Evolutionary conservation across 2,888 invertebrate species (phyloP), one percentile per base, ranked within the genome.

Genomic region (Lysandra bellargus): DNA sequence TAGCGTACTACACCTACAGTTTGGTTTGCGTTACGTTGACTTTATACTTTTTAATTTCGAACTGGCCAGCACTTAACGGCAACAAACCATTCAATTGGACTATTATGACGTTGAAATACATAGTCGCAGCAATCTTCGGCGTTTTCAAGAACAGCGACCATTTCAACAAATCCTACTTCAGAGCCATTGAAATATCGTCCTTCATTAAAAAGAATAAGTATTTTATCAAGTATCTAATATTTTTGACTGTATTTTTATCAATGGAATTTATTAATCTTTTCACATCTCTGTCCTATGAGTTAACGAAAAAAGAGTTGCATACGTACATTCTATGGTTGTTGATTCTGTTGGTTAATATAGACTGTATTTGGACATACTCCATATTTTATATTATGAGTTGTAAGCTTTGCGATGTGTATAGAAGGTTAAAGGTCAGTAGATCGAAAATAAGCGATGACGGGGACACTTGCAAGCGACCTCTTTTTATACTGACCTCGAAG

Each of bases 351-450:
- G 33, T 79, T 3, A 74, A 78, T 33, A 73, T 80, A 23, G 78
- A 82, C 57, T 69, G 72, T n/a, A n/a, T 82, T 40, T 82, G 82
- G 82, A 74, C 69, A 7, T 82, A 78, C 44, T 44, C 79, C 3
- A 61, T 82, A 3, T 80, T 82, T 17, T 78, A 78, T 60, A 23
- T 78, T 12, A 78, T 81, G 60, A 79, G 75, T 12, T 74, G 69
- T 72, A 80, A 78, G 4, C 78, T 81, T 4, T 73, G 79, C 30
- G 79, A 78, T 4, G 60, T 79, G 1, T 81, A 82, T 73, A 80
- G 78, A 79, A 57, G 23, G 69, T n/a, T 82, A 4, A 74, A 61
- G 33, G 40, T 17, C 23, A 53, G 37, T n/a, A 79, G 75, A 23
- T 44, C 60, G 74, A 60, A 30, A 4, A 44, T 60, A n/a, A 37